A percentile compares a stretch with the other conserved stretches of the same genome.
Evolutionary conservation across 2,797 vertebrate species (phyloP).

Genomic region (Loris lydekkerianus): DNA sequence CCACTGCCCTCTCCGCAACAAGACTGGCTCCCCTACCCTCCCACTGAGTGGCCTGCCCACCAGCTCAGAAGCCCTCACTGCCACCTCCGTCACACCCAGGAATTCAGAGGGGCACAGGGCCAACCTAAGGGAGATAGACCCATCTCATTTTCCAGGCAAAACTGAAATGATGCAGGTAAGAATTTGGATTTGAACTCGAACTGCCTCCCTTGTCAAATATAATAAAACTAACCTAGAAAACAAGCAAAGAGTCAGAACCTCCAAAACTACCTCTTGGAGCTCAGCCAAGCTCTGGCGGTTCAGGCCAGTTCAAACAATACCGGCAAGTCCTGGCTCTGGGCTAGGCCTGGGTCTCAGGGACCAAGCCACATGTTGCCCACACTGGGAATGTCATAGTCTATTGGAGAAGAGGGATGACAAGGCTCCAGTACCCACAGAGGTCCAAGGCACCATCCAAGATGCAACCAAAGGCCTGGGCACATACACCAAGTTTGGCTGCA

Average conservation of each 20-base stretch:
- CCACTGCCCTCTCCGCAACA: neutral
- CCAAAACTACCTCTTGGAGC: rapidly evolving
- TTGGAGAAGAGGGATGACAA: neutral
- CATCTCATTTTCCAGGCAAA: neutral
- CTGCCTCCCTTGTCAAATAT: neutral
- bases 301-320: neutral
- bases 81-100: neutral
- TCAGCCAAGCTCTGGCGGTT: rapidly evolving
- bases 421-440: neutral
- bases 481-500: neutral
- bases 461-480: no score
- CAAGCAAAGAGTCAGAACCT: neutral
- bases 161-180: rapidly evolving
- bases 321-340: rapidly evolving
- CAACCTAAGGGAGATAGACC: neutral
- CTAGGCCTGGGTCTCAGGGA: neutral
- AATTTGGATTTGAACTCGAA: neutral
- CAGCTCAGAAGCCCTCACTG: neutral
- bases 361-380: neutral
- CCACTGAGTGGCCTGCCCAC: neutral
- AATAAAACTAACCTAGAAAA: conserved; percentile 43
- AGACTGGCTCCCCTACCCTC: neutral
- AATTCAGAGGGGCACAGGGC: neutral
- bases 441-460: neutral
- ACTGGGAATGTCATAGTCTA: neutral